Base-by-base conservation (phyloP, 2,797 vertebrate genomes). In the Micromesistius poutassou region DNA sequence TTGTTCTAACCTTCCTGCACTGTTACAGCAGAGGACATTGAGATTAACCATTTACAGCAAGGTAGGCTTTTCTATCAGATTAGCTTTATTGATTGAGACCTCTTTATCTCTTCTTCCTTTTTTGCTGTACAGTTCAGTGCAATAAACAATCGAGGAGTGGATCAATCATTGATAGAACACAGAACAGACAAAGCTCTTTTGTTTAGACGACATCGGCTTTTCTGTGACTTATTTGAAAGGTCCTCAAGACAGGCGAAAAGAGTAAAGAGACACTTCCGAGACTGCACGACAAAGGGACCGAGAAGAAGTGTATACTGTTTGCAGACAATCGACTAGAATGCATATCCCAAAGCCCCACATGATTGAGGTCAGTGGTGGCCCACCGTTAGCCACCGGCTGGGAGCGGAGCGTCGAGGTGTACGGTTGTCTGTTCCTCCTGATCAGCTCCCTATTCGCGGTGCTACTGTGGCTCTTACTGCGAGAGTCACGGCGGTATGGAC, bases 331-430 rank as follows among this genome's bases (percentile, higher is more conserved):
- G 2, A 25, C 1, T 16, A 68, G 0, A 50, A 82, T 83, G 81
- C 31, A 19, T 7, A 25, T 77, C 16, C 77, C 30, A 0, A n/a
- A n/a, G 46, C 14, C 12, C 0, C 73, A 40, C 74, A 30, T 35
- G 33, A 74, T 71, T 40, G n/a, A n/a, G n/a, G 22, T 77, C 9
- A 71, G 76, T 16, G 42, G 76, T 16, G 42, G 75, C 0, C 62
- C 84, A 46, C 88, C 85, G 31, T 76, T 82, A 42, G 14, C 62
- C 30, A 78, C 74, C 62, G 79, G 79, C 28, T 83, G 77, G 83
- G 81, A 25, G 79, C 86, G 82, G 80, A 89, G 83, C 76, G 16
- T 1, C 0, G 50, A n/a, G 78, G 66, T 83, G 31, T 88, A 83
- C 71, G 14, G 75, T 22, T 36, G 68, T 71, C 31, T 82, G 16